Base-by-base conservation (phyloP, 2,797 vertebrate genomes). In the Enteromius treurensis region DNA sequence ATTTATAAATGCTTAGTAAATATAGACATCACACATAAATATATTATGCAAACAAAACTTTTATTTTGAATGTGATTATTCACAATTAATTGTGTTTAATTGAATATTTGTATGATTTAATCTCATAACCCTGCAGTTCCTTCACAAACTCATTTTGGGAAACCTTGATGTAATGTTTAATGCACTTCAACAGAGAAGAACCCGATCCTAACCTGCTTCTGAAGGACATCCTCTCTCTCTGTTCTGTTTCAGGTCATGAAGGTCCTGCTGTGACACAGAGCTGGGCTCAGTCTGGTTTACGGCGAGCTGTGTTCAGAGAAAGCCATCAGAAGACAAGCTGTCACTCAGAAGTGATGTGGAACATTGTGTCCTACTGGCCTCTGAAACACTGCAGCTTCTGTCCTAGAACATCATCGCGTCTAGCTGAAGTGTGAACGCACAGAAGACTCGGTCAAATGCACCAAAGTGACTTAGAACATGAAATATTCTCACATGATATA, bases 321-420 rank as follows among this genome's bases (percentile, higher is more conserved):
- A 34, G 2, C 32, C 64, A 67, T 67, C 64, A 21, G 32, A 65
- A 62, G 64, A 29, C 29, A 8, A 65, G 4, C 26, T 65, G 62
- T 34, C 62, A 37, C 32, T 67, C 32, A 21, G 34, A 10, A 10
- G 3, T 37, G 17, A 67, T 67, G 64, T 4, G 64, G 64, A 37
- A 67, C 64, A 67, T 5, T 37, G 64, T 37, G 64, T 67, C 64
- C 64, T 34, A 37, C 64, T 67, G 64, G 32, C 64, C 29, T 65
- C 62, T 55, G 53, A n/a, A 55, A n/a, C 53, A 9, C 53, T 34
- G 62, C 62, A 34, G 62, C 62, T 17, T 34, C 62, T 65, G 62
- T 65, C 62, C 62, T 65, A 65, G 32, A 34, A 65, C 64, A 37
- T 11, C 17, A 37, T 10, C 64, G 2, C 4, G 11, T 37, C 58